Evolutionary conservation across 2,797 vertebrate genomes (phyloP).

Genomic region (Amblyraja radiata): DNA sequence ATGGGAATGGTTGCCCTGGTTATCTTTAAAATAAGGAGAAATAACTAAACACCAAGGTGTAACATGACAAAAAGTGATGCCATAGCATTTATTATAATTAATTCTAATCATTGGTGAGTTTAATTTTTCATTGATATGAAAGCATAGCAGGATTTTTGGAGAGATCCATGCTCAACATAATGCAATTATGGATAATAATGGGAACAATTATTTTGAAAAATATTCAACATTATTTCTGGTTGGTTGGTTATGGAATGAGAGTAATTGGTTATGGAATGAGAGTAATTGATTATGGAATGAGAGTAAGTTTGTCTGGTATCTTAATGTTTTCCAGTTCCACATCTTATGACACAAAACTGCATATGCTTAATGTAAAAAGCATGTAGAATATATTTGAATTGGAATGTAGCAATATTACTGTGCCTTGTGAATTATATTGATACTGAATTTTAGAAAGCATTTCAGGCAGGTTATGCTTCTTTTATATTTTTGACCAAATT

Average conservation of each 20-base stretch:
- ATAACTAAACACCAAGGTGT: neutral
- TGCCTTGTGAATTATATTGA: neutral
- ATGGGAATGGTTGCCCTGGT: neutral
- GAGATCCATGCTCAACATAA: neutral
- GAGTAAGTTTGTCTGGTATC: neutral
- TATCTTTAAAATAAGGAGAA: neutral
- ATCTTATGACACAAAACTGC: neutral
- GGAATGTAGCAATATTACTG: neutral
- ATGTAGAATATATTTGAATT: neutral
- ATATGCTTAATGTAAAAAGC: neutral
- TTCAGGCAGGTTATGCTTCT: neutral
- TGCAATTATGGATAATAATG: neutral
- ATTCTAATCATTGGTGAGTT: neutral
- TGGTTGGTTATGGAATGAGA: neutral
- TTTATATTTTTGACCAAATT: slow-evolving; percentile 8
- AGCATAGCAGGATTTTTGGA: neutral
- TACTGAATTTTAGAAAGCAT: neutral
- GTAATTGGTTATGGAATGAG: neutral
- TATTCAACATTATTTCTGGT: neutral
- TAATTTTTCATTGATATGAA: neutral
- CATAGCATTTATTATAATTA: neutral
- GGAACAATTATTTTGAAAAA: too few relatives aligned
- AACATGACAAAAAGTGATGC: neutral
- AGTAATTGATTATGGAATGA: neutral
- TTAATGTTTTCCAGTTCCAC: neutral